Base-by-base conservation (phyloP, 1,140 invertebrate genomes). In the Frieseomelitta varia region DNA sequence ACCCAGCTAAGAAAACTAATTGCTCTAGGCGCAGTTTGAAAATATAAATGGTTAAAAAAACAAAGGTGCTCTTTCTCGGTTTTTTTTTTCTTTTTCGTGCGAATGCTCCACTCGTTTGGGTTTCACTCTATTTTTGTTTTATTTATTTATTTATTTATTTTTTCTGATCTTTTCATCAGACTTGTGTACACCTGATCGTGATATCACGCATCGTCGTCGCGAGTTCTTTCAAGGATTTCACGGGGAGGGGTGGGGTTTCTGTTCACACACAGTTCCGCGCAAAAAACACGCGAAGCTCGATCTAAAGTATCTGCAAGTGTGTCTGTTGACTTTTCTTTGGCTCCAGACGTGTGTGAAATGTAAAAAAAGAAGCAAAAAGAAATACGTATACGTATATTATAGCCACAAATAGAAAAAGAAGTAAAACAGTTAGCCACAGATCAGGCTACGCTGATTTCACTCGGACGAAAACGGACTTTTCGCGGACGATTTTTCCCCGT, bases 401-500 rank as follows among this genome's bases (percentile, higher is more conserved):
- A 61, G 34, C 39, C 77, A 51, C 68, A 71, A 47, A 51, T 30
- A 21, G 39, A 30, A 77, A 65, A n/a, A 47, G 12, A 75, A 74
- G 6, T 39, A 73, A 34, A 51, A 8, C 14, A 27, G 24, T 34
- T 58, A 39, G 47, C 56, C 74, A 19, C 21, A 71, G 8, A n/a
- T 14, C 51, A 47, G 30, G 67, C 68, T 24, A 0, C 19, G 11
- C 58, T 63, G n/a, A n/a, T 79, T 27, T 30, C 67, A 72, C 39
- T 67, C 83, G 63, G 79, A 90, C 85, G 77, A 86, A 90, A 89
- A 89, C 89, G 88, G 86, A 89, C 89, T 88, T 86, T 87, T 47
- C 68, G 24, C 58, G 63, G n/a, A n/a, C n/a, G n/a, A n/a, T n/a
- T n/a, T n/a, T n/a, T n/a, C n/a, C n/a, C n/a, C n/a, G n/a, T n/a